Evolutionary conservation across 2,888 invertebrate genomes (phyloP), one percentile per base, ranked within the genome.

Genomic region (Tethea ocularis): DNA sequence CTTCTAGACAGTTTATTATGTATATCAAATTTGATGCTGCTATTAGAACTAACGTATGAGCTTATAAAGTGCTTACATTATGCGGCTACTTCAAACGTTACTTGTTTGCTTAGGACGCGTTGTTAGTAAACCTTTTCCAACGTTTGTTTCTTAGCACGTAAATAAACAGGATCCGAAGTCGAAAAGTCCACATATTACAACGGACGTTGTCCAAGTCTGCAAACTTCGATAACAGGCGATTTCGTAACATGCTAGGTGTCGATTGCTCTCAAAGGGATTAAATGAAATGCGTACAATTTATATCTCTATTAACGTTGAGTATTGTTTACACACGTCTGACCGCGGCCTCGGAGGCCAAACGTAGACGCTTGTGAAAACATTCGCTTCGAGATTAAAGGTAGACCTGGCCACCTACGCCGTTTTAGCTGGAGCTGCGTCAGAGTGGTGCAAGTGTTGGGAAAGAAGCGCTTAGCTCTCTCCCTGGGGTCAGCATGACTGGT

Each of bases 241-340:
- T 82, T 81, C 80, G 78, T 84, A 83, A 87, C 78, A 75, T 61
- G 63, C 77, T 80, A 82, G 80, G 78, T 78, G 77, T 82, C 82
- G 89, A 88, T 87, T 82, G 78, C 79, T 80, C 76, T 85, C 86
- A 87, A 89, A 91, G 86, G 89, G 88, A 89, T 88, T 87, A 88
- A 86, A 90, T 86, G 84, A 83, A 88, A 87, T 84, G 82, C 80
- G 78, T 80, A 83, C 87, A 91, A 89, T 91, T 91, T 91, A 91
- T 91, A 89, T 92, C 93, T 92, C 89, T 89, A 92, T 93, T 92
- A 92, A 86, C 87, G 84, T 84, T 80, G 82, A 83, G 86, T 84
- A 89, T 88, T 93, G 91, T 92, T 92, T 93, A 90, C 88, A 83
- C 81, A 80, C 82, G 86, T 74, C 83, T 83, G 82, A 82, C 85